A percentile compares a stretch with the other conserved stretches of the same genome.
Conservation (phyloP, 2,888 invertebrate genomes). For the Athalia rosae region DNA sequence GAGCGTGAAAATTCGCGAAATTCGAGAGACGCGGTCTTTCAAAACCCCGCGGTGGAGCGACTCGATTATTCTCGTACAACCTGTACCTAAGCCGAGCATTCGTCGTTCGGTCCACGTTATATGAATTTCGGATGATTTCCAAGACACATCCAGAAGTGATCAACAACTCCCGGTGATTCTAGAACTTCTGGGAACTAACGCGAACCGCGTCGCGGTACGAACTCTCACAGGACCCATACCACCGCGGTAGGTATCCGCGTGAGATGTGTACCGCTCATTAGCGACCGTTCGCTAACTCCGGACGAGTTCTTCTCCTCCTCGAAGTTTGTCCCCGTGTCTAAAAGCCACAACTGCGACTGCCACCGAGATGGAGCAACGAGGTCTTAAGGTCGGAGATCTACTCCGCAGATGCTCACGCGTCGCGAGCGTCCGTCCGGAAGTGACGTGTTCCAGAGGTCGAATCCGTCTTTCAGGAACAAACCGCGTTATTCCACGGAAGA, state of each 20-base stretch:
- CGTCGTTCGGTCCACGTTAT: background rate
- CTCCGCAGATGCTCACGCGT: background rate
- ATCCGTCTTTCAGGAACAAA: background rate
- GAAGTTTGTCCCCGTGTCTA: constrained; percentile 1
- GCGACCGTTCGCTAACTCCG: constrained; percentile 66
- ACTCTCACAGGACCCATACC: background rate
- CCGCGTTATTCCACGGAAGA: background rate
- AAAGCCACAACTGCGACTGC: background rate
- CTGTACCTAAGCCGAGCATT: background rate
- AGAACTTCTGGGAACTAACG: constrained; percentile 28
- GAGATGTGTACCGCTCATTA: constrained; percentile 67
- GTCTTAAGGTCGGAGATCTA: no score
- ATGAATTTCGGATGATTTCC: constrained; percentile 26
- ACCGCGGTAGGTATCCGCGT: constrained; percentile 43
- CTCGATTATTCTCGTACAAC: no score
- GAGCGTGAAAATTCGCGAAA: no score
- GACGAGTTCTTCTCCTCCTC: constrained; percentile 56
- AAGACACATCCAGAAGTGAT: background rate
- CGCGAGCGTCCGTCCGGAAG: background rate
- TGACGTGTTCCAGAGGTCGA: background rate
- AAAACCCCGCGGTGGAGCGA: no score
- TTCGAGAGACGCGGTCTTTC: no score
- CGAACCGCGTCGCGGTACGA: constrained; percentile 22
- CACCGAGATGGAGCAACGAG: no score
- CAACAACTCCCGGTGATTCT: constrained; percentile 2